These are phyloP conservation scores for Maniola jurtina DNA, from an alignment of 1,140 invertebrate genomes.

Conservation along the genomic window DNA sequence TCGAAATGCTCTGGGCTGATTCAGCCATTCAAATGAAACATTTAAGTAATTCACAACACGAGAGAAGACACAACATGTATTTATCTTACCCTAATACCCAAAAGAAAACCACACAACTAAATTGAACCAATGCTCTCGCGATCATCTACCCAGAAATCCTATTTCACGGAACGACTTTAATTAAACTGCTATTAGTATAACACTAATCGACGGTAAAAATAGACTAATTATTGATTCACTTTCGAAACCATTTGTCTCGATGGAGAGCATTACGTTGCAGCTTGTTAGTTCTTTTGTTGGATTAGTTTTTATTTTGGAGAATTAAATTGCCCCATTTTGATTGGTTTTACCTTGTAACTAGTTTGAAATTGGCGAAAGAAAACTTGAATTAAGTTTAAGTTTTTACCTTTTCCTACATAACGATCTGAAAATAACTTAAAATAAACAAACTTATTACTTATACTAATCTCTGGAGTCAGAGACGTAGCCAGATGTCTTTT, in stretches of 20 bases:
- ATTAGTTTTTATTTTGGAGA: constrained; percentile 3
- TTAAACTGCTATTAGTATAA: constrained; percentile 48
- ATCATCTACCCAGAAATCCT: constrained; percentile 7
- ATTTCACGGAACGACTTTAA: constrained; percentile 45
- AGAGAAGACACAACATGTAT: no score
- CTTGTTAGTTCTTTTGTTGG: constrained; percentile 28
- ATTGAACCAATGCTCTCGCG: neutral
- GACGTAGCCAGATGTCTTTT: no score
- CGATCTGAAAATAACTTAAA: no score
- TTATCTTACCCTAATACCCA: no score
- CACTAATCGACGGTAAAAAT: constrained; percentile 38
- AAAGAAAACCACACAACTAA: no score
- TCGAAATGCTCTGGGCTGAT: no score
- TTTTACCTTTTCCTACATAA: no score
- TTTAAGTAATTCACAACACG: no score
- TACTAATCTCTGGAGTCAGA: no score
- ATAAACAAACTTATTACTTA: no score
- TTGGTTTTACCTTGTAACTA: neutral
- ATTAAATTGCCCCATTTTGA: neutral
- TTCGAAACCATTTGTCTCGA: constrained; percentile 42
- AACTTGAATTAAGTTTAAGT: no score
- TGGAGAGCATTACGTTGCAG: constrained; percentile 24
- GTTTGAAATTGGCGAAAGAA: neutral
- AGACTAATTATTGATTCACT: constrained; percentile 53
- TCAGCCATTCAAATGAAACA: no score